These are phyloP conservation scores for Pseudorectes ferrugineus DNA, from an alignment of 2,113 vertebrate genomes.

Conservation along the genomic window DNA sequence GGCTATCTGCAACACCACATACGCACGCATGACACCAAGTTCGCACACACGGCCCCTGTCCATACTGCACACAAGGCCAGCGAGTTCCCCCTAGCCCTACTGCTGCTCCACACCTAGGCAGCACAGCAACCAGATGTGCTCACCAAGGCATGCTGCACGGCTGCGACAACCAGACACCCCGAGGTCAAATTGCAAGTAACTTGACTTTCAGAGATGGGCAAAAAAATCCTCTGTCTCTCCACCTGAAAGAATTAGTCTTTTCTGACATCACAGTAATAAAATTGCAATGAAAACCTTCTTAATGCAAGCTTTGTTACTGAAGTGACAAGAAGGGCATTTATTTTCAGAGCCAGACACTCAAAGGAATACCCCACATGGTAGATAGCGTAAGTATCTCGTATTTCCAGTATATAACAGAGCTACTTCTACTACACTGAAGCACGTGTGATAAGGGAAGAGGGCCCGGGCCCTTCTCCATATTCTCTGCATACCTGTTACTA, in stretches of 20 bases:
- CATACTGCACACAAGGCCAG: rapidly evolving
- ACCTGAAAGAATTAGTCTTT: background rate
- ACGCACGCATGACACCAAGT: rapidly evolving
- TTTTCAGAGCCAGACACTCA: background rate
- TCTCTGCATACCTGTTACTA: conserved; percentile 59
- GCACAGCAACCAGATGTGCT: background rate
- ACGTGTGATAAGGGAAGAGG: background rate
- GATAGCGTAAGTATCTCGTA: rapidly evolving
- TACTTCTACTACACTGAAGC: background rate
- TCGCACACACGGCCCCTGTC: rapidly evolving
- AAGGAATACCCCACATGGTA: background rate
- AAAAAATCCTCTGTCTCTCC: background rate
- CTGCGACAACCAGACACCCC: background rate
- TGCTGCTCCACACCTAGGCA: background rate
- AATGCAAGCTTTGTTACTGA: background rate
- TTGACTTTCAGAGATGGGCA: background rate
- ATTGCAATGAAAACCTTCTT: background rate
- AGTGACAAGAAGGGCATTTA: background rate
- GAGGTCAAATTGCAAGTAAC: background rate
- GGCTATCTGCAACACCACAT: background rate
- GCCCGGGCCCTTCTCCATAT: background rate
- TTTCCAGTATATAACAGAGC: background rate
- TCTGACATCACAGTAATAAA: background rate
- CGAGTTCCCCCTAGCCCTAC: rapidly evolving
- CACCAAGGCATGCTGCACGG: background rate